phyloP scores from a whole-genome alignment of 2,888 invertebrate species.

The Tiliacea aurago region DNA sequence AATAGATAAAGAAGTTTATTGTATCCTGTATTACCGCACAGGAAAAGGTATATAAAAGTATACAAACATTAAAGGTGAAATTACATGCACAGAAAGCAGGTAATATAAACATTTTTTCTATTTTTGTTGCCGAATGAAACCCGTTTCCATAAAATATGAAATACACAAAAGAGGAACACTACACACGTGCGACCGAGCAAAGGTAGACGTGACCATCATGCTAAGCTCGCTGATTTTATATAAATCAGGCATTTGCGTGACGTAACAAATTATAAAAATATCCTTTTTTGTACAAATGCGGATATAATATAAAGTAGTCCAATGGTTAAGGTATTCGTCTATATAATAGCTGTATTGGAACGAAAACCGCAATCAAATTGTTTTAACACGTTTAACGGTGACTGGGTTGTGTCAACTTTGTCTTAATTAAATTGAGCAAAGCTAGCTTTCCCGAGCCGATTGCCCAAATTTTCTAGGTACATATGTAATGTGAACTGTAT shows the following conservation, averaged over 20 bases:
- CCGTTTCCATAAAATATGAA: constrained; percentile 15
- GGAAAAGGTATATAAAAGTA: not conserved
- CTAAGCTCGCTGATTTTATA: constrained; percentile 2
- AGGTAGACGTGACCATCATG: constrained; percentile 24
- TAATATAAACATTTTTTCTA: not conserved
- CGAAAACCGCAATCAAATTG: constrained; percentile 57
- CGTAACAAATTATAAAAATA: not conserved
- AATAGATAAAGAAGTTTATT: constrained; percentile 26
- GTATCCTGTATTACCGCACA: constrained; percentile 11
- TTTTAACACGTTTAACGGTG: constrained; percentile 45
- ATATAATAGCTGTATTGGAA: constrained; percentile 21
- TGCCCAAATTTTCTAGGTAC: constrained; percentile 8
- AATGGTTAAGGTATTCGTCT: constrained; percentile 12
- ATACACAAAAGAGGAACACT: constrained; percentile 14
- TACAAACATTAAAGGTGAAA: not conserved
- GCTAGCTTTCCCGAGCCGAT: constrained; percentile 9
- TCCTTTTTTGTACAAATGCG: not conserved
- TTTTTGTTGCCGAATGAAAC: constrained; percentile 15
- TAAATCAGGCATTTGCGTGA: constrained; percentile 5
- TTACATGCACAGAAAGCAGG: constrained; percentile 2
- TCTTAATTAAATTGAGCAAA: constrained; percentile 50
- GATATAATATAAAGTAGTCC: not conserved
- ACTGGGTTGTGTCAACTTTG: constrained; percentile 55
- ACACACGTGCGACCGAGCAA: constrained; percentile 13
- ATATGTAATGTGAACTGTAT: constrained; percentile 2